phyloP scores from a whole-genome alignment of 2,888 invertebrate species.

The Pristionchus exspectatus region DNA sequence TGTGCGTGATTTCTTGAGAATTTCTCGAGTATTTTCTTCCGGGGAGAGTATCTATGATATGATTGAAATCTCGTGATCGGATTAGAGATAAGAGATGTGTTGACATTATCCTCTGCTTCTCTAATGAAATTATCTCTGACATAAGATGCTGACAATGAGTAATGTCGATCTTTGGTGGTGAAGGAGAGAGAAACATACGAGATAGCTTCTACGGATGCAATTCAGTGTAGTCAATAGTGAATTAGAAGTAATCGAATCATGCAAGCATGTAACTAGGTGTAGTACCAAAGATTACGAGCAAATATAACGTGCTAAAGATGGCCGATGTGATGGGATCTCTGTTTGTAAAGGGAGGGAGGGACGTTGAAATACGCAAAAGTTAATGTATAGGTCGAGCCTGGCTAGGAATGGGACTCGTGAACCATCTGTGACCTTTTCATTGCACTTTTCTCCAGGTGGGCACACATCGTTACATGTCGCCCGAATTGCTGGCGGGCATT shows the following conservation, averaged over 20 bases:
- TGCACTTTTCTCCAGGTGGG: slow-evolving; percentile 83
- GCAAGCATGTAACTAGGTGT: not conserved
- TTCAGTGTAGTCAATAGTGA: not conserved
- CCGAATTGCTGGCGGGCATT: slow-evolving; percentile 89
- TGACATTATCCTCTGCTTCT: not conserved
- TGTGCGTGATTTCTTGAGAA: not conserved
- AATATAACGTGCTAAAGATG: not conserved
- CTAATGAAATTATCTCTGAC: not conserved
- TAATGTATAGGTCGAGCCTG: not conserved
- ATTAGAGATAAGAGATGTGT: not conserved
- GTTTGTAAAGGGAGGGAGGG: not conserved
- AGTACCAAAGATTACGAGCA: not conserved
- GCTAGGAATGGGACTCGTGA: no score
- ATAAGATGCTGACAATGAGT: not conserved
- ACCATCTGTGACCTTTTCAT: not conserved
- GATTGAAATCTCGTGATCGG: not conserved
- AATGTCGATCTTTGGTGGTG: not conserved
- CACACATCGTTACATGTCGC: slow-evolving; percentile 92
- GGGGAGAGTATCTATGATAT: not conserved
- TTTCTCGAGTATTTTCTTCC: not conserved
- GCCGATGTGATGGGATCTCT: not conserved
- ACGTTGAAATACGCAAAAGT: no score
- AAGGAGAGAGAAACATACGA: not conserved
- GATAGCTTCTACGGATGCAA: not conserved
- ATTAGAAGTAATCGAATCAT: not conserved